Evolutionary conservation across 2,113 vertebrate genomes (phyloP), one percentile per base, ranked within the genome.

Genomic region (Cisticola juncidis): DNA sequence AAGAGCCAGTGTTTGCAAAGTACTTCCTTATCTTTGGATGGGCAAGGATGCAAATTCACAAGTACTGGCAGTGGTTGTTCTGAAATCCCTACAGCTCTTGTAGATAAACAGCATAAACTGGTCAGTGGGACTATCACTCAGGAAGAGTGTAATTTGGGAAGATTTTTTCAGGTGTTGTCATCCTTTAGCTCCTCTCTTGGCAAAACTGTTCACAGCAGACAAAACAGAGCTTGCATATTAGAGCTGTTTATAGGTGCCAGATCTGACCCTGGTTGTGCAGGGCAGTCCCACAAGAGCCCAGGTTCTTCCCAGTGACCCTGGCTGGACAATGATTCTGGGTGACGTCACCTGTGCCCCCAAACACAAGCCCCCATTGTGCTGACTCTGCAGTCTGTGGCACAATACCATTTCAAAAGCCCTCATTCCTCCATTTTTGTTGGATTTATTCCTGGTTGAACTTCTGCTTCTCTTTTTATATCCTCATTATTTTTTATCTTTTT

Each of bases 401-500:
- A 60, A 56, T 40, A 40, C 70, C 45, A 17, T 61, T 68, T 86
- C 71, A 60, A 87, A 78, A 64, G 47, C 60, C 76, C 51, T 53
- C 64, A 61, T 65, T 77, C 60, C 29, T 71, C 79, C 38, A 40
- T 90, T 83, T 88, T 42, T 71, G 28, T 89, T 92, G 78, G 66
- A 70, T 88, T 90, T 88, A 64, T 90, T 96, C 65, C 71, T 92
- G 29, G 38, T 95, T 83, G 82, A 86, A 91, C 31, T 92, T 88
- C 83, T 73, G 73, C 50, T 90, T 86, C 57, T 85, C 40, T 86
- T 82, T 87, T 91, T 95, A 86, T 97, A 90, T 84, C 88, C 92
- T 96, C 83, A 89, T 89, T 95, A 95, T 53, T n/a, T 70, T 73
- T 80, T 91, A 77, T 73, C 25, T 86, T 94, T 84, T 95, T 81